phyloP scores from a whole-genome alignment of 2,113 vertebrate species.

The Microcebus jonahi region DNA sequence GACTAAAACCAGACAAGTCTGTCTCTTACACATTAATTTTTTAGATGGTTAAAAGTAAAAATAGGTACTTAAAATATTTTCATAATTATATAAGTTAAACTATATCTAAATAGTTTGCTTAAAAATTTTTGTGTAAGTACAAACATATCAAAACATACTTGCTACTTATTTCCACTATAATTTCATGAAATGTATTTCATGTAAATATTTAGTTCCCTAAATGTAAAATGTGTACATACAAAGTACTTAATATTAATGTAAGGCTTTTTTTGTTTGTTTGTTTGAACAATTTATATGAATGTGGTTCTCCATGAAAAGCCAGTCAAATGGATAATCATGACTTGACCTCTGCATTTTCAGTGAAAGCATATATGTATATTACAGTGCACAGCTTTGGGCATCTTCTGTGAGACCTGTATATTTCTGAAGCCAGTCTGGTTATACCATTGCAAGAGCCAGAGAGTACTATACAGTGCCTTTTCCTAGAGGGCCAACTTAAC shows the following conservation, averaged over 20 bases:
- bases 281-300: not conserved
- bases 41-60: not conserved
- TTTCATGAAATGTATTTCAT: not conserved
- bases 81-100: not conserved
- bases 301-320: not conserved
- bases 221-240: not conserved
- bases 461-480: not conserved
- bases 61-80: not conserved
- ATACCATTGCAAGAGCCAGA: not conserved
- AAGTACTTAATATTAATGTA: not conserved
- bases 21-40: conserved; percentile 25
- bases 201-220: not conserved
- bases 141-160: not conserved
- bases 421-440: not conserved
- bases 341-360: not conserved
- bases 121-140: not conserved
- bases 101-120: not conserved
- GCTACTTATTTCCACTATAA: conserved; percentile 18
- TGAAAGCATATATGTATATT: not conserved
- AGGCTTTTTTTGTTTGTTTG: not conserved
- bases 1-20: not conserved
- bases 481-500: not conserved
- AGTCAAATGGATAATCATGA: not conserved
- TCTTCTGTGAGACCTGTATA: not conserved
- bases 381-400: not conserved